Evolutionary conservation across 2,888 invertebrate genomes (phyloP).

Genomic region (Crematogaster levior): DNA sequence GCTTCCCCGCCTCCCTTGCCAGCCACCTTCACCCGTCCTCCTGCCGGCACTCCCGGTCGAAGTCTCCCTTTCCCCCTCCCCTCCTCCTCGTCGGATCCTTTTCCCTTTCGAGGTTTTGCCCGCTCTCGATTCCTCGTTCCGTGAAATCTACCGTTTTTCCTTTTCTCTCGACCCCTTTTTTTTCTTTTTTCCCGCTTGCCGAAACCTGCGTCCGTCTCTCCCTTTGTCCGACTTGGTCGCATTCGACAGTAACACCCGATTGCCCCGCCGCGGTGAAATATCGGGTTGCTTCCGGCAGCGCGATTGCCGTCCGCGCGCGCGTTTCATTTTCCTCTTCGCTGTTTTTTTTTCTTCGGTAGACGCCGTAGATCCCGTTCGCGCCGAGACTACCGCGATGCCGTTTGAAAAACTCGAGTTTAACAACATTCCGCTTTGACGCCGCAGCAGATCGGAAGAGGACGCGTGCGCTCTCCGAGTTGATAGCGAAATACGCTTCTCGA

Average conservation of each 20-base stretch:
- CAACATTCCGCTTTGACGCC: not conserved
- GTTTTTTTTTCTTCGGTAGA: no score
- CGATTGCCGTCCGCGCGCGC: constrained; percentile 19
- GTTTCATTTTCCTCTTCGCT: not conserved
- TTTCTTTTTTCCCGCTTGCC: not conserved
- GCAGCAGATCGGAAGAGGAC: not conserved
- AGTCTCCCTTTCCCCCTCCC: constrained; percentile 30
- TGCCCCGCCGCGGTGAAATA: constrained; percentile 34
- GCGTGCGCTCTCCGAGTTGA: not conserved
- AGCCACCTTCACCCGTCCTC: constrained; percentile 3
- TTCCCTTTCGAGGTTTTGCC: not conserved
- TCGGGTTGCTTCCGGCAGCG: constrained; percentile 43
- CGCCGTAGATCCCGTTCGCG: no score
- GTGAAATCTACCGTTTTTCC: not conserved
- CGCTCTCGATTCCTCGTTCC: not conserved
- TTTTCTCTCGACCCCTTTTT: not conserved
- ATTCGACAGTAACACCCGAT: constrained; percentile 28
- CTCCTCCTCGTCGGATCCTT: not conserved
- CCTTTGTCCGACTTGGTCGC: not conserved
- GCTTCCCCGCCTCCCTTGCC: not conserved
- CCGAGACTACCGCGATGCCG: no score
- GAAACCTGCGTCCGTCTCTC: no score
- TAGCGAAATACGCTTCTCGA: not conserved
- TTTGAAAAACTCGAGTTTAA: not conserved
- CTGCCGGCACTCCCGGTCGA: constrained; percentile 57